phyloP scores from a whole-genome alignment of 2,797 vertebrate species.

The Bovichtus diacanthus region DNA sequence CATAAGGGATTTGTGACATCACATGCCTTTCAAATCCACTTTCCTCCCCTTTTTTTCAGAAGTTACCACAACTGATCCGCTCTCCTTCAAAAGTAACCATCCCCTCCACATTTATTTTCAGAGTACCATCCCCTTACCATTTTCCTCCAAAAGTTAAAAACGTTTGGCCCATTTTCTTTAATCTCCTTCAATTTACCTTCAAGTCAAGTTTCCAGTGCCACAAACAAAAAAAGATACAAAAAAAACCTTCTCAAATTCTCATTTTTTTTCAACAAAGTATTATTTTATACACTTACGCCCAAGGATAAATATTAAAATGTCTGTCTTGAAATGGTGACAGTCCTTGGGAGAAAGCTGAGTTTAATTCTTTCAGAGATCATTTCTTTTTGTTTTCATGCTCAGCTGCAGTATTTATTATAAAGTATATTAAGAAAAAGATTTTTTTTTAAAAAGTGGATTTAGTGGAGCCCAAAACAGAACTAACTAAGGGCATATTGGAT shows the following conservation, averaged over 20 bases:
- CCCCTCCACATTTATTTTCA: background rate
- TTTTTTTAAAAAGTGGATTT: too few relatives aligned
- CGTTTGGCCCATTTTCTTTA: background rate
- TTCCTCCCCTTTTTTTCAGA: too few relatives aligned
- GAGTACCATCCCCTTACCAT: background rate
- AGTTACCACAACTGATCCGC: too few relatives aligned
- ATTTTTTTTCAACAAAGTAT: background rate
- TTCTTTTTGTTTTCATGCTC: background rate
- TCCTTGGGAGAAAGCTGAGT: background rate
- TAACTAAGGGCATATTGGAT: too few relatives aligned
- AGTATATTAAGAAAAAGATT: too few relatives aligned
- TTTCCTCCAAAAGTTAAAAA: background rate
- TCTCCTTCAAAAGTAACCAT: too few relatives aligned
- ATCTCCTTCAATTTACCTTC: background rate
- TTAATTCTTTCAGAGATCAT: background rate
- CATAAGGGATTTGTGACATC: too few relatives aligned
- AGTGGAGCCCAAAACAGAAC: too few relatives aligned
- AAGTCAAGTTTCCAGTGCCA: too few relatives aligned
- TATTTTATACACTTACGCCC: background rate
- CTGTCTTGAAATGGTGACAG: background rate
- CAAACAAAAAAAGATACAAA: too few relatives aligned
- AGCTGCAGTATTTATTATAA: too few relatives aligned
- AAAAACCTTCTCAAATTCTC: background rate
- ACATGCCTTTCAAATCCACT: too few relatives aligned
- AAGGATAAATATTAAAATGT: background rate